Percentiles rank a stretch among this genome's conserved stretches.
These are phyloP conservation scores for Galbula dea DNA, from an alignment of 2,113 vertebrate species.

Conservation along the genomic window DNA sequence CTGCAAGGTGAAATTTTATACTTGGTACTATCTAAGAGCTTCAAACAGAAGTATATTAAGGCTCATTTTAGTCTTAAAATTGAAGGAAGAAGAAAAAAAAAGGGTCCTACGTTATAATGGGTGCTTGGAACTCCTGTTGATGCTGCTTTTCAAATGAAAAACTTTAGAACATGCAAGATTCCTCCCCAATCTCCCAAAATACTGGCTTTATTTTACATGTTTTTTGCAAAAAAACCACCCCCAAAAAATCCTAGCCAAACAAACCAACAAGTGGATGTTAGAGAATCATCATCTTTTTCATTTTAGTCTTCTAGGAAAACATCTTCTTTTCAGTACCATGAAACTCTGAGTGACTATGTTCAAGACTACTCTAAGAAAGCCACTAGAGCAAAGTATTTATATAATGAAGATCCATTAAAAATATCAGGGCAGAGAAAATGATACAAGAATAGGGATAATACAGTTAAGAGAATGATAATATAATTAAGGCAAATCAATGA, in stretches of 20 bases:
- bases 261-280: background rate
- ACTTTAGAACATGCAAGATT: background rate
- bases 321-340: background rate
- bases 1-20: slow-evolving; percentile 55
- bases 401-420: background rate
- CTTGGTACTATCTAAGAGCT: background rate
- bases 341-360: background rate
- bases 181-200: background rate
- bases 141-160: background rate
- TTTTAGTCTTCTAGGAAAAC: background rate
- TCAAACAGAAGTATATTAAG: slow-evolving; percentile 34
- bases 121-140: background rate
- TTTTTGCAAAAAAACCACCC: background rate
- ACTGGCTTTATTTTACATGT: background rate
- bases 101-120: background rate
- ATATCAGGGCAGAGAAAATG: background rate
- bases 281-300: background rate
- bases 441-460: background rate
- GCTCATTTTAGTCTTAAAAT: background rate
- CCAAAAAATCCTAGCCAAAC: background rate
- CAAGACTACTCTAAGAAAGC: background rate
- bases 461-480: background rate
- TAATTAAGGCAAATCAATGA: background rate
- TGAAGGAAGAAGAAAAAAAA: background rate
- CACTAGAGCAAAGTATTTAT: background rate